These are phyloP conservation scores for Coccyzus lansbergi DNA, from an alignment of 2,797 vertebrate species.

Conservation along the genomic window DNA sequence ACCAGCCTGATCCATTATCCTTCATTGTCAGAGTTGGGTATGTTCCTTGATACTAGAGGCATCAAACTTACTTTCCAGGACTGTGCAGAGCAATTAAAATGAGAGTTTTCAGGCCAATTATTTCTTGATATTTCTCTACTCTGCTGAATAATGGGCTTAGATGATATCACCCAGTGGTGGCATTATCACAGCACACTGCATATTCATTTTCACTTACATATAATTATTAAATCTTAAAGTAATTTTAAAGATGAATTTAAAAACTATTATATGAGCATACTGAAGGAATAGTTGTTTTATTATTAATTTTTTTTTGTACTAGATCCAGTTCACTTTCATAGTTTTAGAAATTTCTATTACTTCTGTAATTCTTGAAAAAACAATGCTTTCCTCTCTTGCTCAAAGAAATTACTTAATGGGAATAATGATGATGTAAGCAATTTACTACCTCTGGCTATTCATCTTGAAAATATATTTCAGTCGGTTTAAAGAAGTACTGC, in stretches of 20 bases:
- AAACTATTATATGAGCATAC: neutral
- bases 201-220: conserved; percentile 26
- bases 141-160: conserved; percentile 9
- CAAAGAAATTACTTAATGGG: neutral
- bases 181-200: neutral
- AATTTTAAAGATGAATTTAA: conserved; percentile 14
- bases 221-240: conserved; percentile 51
- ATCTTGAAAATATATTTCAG: neutral
- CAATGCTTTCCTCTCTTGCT: neutral
- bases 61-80: conserved; percentile 24
- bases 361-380: neutral
- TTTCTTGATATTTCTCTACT: conserved; percentile 15
- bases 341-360: neutral
- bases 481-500: neutral
- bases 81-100: conserved; percentile 41
- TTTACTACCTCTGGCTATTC: neutral
- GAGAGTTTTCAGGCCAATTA: conserved; percentile 8
- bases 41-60: neutral
- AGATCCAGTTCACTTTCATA: neutral
- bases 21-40: neutral
- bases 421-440: neutral
- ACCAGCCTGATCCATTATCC: neutral
- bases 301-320: conserved; percentile 39
- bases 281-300: neutral
- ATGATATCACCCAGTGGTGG: conserved; percentile 26